A percentile compares a stretch with the other conserved stretches of the same genome.
Conservation (phyloP, 2,113 vertebrate genomes). For the Sylvicapra grimmia region DNA sequence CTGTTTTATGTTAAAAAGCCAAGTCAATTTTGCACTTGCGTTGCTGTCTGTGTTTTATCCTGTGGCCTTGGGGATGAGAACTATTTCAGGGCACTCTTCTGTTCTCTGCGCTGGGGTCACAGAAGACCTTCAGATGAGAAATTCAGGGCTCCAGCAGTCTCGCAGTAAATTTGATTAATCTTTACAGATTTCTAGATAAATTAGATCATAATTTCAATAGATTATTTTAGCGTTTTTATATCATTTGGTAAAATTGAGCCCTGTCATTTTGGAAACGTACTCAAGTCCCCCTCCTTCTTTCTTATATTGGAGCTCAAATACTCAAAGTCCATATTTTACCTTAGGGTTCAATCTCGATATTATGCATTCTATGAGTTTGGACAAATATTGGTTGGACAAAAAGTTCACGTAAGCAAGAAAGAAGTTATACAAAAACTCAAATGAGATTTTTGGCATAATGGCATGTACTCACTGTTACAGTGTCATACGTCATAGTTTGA, state of each 20-base stretch:
- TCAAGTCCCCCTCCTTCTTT: background rate
- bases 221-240: background rate
- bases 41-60: constrained; percentile 34
- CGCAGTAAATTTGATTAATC: background rate
- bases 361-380: background rate
- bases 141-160: background rate
- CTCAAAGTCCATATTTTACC: background rate
- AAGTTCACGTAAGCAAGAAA: background rate
- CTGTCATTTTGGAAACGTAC: background rate
- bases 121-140: background rate
- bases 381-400: background rate
- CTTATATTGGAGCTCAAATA: background rate
- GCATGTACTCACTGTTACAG: background rate
- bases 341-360: background rate
- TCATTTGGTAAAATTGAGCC: background rate
- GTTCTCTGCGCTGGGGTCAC: background rate
- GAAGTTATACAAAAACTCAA: background rate
- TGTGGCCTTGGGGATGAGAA: background rate
- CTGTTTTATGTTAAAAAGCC: constrained; percentile 36
- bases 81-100: constrained; percentile 6
- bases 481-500: background rate
- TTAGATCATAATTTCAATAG: constrained; percentile 27
- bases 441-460: background rate
- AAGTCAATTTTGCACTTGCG: background rate
- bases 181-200: constrained; percentile 36